A percentile compares a stretch with the other conserved stretches of the same genome.
phyloP scores from a whole-genome alignment of 2,797 vertebrate genomes.

The Echiichthys vipera region DNA sequence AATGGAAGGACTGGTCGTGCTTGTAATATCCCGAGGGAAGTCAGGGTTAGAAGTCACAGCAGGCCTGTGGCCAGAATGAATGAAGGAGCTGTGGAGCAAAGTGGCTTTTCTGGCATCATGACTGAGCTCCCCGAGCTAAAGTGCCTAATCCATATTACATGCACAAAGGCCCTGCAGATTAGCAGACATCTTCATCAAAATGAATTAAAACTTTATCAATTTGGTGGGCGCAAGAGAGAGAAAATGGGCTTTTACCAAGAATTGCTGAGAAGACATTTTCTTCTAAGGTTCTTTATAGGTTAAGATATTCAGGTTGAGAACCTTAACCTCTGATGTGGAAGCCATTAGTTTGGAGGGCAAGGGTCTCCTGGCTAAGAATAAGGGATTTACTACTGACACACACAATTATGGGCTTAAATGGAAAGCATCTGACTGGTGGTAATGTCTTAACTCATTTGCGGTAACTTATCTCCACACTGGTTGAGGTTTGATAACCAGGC shows the following conservation, averaged over 20 bases:
- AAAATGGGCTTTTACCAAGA: slow-evolving; percentile 67
- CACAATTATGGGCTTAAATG: slow-evolving; percentile 72
- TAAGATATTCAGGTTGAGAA: slow-evolving; percentile 75
- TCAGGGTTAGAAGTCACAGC: slow-evolving; percentile 77
- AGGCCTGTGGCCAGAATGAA: slow-evolving; percentile 81
- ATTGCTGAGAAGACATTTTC: slow-evolving; percentile 69
- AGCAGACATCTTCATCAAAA: slow-evolving; percentile 78
- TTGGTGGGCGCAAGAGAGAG: slow-evolving; percentile 28
- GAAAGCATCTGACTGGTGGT: slow-evolving; percentile 80
- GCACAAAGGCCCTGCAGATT: slow-evolving; percentile 78
- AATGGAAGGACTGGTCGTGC: slow-evolving; percentile 62
- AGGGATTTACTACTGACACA: slow-evolving; percentile 70
- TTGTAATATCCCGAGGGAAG: slow-evolving; percentile 64
- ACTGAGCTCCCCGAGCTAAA: slow-evolving; percentile 79
- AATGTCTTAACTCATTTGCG: slow-evolving; percentile 73
- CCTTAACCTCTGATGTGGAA: slow-evolving; percentile 76
- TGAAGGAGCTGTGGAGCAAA: slow-evolving; percentile 71
- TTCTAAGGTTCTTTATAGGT: slow-evolving; percentile 72
- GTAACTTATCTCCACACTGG: slow-evolving; percentile 54
- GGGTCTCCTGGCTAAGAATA: slow-evolving; percentile 70
- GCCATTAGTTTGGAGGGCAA: slow-evolving; percentile 77
- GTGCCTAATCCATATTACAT: slow-evolving; percentile 85
- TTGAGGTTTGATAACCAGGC: slow-evolving; percentile 56
- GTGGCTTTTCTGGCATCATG: slow-evolving; percentile 81
- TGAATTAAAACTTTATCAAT: slow-evolving; percentile 77